Percentiles rank a stretch among this genome's conserved stretches.
These are phyloP conservation scores for Gymnothorax javanicus DNA, from an alignment of 2,797 vertebrate genomes.

Conservation along the genomic window DNA sequence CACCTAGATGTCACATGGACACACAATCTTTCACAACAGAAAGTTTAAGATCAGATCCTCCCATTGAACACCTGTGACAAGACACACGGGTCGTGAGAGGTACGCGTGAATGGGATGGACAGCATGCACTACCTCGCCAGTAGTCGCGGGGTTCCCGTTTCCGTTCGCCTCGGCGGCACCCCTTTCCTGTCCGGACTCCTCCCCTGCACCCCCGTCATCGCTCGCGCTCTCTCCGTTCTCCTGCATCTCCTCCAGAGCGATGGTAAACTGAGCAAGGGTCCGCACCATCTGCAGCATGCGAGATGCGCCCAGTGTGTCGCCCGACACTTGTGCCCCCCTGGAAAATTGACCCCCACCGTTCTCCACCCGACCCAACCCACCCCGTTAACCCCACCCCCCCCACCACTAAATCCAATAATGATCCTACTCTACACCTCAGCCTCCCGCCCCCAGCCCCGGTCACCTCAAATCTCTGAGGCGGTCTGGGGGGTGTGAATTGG, in stretches of 20 bases:
- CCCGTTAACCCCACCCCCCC: background rate
- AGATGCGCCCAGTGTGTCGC: conserved; percentile 53
- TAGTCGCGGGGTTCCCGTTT: conserved; percentile 60
- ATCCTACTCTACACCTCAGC: background rate
- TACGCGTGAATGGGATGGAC: background rate
- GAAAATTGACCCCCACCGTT: conserved; percentile 14
- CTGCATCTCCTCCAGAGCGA: conserved; percentile 96
- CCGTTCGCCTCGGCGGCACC: conserved; percentile 61
- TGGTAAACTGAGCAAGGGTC: conserved; percentile 96
- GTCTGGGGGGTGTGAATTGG: background rate
- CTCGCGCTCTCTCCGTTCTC: conserved; percentile 82
- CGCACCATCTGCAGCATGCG: conserved; percentile 98
- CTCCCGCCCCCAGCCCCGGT: background rate
- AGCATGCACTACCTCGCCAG: conserved; percentile 73
- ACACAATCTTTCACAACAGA: background rate
- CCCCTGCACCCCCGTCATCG: conserved; percentile 67
- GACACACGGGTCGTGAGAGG: background rate
- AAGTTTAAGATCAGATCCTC: no score
- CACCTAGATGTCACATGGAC: background rate
- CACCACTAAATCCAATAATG: conserved; percentile 12
- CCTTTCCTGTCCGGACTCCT: conserved; percentile 63
- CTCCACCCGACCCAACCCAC: conserved; percentile 26
- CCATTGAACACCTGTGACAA: background rate
- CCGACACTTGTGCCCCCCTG: conserved; percentile 47
- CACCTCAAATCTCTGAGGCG: background rate